Evolutionary conservation across 92 coral and sea anemone species (phyloP).

Genomic region (Galaxea fascicularis): DNA sequence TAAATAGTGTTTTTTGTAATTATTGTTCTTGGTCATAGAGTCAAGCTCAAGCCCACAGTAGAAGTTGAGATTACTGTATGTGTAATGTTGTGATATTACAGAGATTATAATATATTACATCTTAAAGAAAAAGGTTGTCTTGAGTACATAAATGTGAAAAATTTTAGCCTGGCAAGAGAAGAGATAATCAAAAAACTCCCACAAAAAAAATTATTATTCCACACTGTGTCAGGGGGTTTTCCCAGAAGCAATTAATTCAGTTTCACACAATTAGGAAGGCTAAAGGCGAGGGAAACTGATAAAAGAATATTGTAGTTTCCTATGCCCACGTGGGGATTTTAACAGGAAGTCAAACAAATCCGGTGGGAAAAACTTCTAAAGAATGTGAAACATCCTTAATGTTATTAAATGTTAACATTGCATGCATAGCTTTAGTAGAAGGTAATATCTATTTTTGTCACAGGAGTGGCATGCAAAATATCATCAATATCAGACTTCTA

Average conservation of each 20-base stretch:
- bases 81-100: neutral
- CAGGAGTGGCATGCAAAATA: neutral
- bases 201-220: neutral
- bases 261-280: neutral
- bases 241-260: neutral
- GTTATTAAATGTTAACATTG: slow-evolving; percentile 3
- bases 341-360: slow-evolving; percentile 24
- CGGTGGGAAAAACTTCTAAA: neutral
- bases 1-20: neutral
- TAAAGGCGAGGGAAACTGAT: slow-evolving; percentile 2
- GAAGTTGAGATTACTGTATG: no score
- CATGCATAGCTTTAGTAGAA: neutral
- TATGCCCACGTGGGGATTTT: slow-evolving; percentile 15
- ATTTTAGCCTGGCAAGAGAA: neutral
- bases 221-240: slow-evolving; percentile 4
- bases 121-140: neutral
- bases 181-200: slow-evolving; percentile 1
- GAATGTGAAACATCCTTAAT: slow-evolving; percentile 16
- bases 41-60: no score
- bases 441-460: slow-evolving; percentile 25
- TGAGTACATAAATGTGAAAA: neutral
- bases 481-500: neutral
- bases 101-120: slow-evolving; percentile 18
- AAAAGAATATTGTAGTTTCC: neutral
- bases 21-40: no score